Percentiles rank a stretch among this genome's conserved stretches.
Evolutionary conservation across 2,113 vertebrate species (phyloP).

Genomic region (Trichomycterus rosablanca): DNA sequence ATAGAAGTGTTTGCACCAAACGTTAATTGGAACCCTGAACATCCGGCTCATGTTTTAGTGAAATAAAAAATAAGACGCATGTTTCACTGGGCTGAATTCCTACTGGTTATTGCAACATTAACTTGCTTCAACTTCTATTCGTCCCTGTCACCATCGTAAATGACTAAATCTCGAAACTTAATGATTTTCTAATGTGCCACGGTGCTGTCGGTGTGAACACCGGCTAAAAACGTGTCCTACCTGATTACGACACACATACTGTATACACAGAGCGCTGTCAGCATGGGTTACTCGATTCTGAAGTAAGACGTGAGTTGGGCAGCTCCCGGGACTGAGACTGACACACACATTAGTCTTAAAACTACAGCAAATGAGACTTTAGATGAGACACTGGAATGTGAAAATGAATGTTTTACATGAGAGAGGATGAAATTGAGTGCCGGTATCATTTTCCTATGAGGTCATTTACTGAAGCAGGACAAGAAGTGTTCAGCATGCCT

Average conservation of each 20-base stretch:
- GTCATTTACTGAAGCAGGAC: not conserved
- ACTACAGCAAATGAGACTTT: constrained; percentile 19
- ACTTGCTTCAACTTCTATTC: too few relatives aligned
- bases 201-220: too few relatives aligned
- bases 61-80: too few relatives aligned
- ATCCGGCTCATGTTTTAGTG: too few relatives aligned
- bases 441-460: not conserved
- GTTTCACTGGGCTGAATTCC: too few relatives aligned
- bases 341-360: constrained; percentile 31
- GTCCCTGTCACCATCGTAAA: too few relatives aligned
- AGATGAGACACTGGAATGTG: constrained; percentile 10
- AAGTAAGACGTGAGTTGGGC: constrained; percentile 4
- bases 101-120: too few relatives aligned
- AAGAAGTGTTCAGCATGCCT: not conserved
- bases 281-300: constrained; percentile 1
- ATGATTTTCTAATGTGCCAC: too few relatives aligned
- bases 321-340: constrained; percentile 20
- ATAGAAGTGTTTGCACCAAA: too few relatives aligned
- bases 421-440: not conserved
- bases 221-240: too few relatives aligned
- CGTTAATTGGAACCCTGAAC: too few relatives aligned
- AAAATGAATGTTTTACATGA: constrained; percentile 13
- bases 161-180: too few relatives aligned
- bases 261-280: not conserved
- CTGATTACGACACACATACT: constrained; percentile 16